Evolutionary conservation across 2,113 vertebrate species (phyloP).

Genomic region (Epinephelus cyanopodus): DNA sequence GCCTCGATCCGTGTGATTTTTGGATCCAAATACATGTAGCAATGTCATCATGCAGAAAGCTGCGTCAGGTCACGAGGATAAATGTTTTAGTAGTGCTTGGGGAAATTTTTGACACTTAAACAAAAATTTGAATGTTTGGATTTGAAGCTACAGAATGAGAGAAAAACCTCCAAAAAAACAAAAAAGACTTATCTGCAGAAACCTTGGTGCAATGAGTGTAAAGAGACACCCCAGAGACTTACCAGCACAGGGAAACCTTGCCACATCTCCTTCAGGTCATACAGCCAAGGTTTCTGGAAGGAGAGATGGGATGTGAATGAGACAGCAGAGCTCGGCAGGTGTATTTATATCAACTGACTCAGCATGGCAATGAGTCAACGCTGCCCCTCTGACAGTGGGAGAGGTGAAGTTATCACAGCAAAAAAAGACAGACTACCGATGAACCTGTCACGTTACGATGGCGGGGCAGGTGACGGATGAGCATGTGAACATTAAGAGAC

Average conservation of each 20-base stretch:
- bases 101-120: too few relatives aligned
- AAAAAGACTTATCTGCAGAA: neutral
- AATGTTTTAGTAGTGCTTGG: too few relatives aligned
- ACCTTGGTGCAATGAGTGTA: neutral
- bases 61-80: too few relatives aligned
- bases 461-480: neutral
- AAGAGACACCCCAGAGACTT: slow-evolving; percentile 54
- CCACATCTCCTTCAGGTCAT: slow-evolving; percentile 93
- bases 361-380: slow-evolving; percentile 44
- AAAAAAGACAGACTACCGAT: slow-evolving; percentile 11
- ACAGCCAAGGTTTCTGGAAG: slow-evolving; percentile 95
- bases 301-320: slow-evolving; percentile 44
- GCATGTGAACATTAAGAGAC: slow-evolving; percentile 2
- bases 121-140: too few relatives aligned
- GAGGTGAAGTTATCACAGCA: slow-evolving; percentile 28
- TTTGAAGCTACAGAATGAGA: too few relatives aligned
- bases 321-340: slow-evolving; percentile 43
- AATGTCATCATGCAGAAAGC: too few relatives aligned
- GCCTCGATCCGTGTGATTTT: too few relatives aligned
- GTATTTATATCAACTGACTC: slow-evolving; percentile 62
- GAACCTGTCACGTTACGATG: slow-evolving; percentile 8
- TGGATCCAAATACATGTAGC: too few relatives aligned
- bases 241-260: slow-evolving; percentile 95
- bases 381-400: slow-evolving; percentile 16
- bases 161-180: too few relatives aligned